These are phyloP conservation scores for Sebastes paucispinis DNA, from an alignment of 2,797 vertebrate species.

Conservation along the genomic window DNA sequence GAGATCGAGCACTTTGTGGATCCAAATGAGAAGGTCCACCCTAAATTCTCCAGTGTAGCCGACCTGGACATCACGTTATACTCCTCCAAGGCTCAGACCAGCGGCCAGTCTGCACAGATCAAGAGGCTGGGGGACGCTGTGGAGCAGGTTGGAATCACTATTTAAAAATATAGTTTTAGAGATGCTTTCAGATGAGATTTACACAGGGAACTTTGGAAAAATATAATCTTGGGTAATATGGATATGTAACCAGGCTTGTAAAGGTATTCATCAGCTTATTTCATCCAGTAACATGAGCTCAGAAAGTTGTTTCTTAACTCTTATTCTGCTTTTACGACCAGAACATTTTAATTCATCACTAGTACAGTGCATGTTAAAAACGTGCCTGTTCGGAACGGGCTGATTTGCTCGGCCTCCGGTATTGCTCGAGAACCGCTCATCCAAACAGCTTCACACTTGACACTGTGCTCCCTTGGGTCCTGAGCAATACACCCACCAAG, in stretches of 20 bases:
- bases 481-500: no score
- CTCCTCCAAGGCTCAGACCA: conserved; percentile 96
- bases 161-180: neutral
- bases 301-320: neutral
- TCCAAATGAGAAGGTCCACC: conserved; percentile 93
- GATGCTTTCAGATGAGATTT: neutral
- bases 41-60: conserved; percentile 91
- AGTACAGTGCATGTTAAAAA: no score
- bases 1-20: conserved; percentile 99
- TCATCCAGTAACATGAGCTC: neutral
- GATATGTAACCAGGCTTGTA: neutral
- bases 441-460: no score
- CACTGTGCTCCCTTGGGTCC: no score
- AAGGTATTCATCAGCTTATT: neutral
- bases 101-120: conserved; percentile 91
- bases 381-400: no score
- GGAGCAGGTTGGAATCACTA: conserved; percentile 79
- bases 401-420: no score
- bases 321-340: neutral
- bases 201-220: neutral
- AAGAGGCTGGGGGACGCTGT: conserved; percentile 96
- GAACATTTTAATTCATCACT: neutral
- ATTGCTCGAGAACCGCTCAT: no score
- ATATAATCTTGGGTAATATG: neutral
- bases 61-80: conserved; percentile 90